These are phyloP conservation scores for Melitaea cinxia DNA, from an alignment of 1,140 invertebrate genomes.

Conservation along the genomic window DNA sequence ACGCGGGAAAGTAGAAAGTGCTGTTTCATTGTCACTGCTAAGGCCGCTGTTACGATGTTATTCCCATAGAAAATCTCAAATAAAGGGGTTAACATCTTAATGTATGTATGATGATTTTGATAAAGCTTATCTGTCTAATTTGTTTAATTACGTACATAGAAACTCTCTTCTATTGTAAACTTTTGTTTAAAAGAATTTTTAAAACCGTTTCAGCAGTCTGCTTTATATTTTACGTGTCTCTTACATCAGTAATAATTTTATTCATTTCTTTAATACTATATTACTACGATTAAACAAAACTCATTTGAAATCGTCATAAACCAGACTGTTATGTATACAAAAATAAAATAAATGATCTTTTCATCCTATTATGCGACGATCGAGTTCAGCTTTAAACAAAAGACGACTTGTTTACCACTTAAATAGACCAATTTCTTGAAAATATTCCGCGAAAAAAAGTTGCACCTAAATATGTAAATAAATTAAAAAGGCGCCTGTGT, in stretches of 20 bases:
- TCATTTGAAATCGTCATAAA: too few species aligned
- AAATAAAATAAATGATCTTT: too few species aligned
- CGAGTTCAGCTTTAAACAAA: neutral
- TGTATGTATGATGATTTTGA: slow-evolving; percentile 27
- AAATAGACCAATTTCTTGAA: slow-evolving; percentile 13
- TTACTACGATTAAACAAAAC: too few species aligned
- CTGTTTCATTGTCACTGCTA: slow-evolving; percentile 67
- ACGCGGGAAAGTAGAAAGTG: slow-evolving; percentile 72
- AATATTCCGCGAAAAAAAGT: slow-evolving; percentile 24
- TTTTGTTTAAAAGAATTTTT: too few species aligned
- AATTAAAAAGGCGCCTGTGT: slow-evolving; percentile 41
- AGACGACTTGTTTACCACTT: neutral
- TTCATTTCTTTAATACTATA: too few species aligned
- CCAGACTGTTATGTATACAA: too few species aligned
- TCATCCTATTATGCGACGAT: too few species aligned
- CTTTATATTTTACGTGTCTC: too few species aligned
- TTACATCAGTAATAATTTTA: too few species aligned
- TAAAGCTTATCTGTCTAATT: slow-evolving; percentile 19
- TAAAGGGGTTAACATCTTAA: too few species aligned
- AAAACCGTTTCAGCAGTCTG: too few species aligned
- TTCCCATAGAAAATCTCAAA: slow-evolving; percentile 43
- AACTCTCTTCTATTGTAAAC: too few species aligned
- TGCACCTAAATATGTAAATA: slow-evolving; percentile 31
- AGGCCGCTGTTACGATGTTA: slow-evolving; percentile 55
- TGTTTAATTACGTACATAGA: neutral